Base-by-base conservation (phyloP, 2,888 invertebrate genomes). In the Lasioglossum pauxillum region DNA sequence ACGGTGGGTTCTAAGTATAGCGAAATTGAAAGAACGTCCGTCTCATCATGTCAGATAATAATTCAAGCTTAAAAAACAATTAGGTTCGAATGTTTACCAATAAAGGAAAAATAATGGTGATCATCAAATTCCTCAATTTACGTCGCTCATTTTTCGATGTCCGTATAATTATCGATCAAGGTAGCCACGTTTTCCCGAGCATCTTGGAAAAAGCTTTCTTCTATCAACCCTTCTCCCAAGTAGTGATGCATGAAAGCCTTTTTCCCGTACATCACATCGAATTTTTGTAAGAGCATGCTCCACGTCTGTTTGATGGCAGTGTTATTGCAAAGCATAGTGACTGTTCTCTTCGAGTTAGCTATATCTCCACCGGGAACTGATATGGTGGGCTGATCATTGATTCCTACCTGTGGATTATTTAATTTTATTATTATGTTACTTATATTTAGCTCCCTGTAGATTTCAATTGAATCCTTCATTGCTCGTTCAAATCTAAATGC, bases 231-330 rank as follows among this genome's bases (percentile, higher is more conserved):
- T 95, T 97, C 97, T 4, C 97, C 96, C 7, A 97, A 96, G 92
- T 97, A 99, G 96, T 98, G 98, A 95, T 98, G 98, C 23, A 99
- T 97, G 94, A 98, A 99, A 8, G 98, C 98, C 82, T 98, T 96
- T 94, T 98, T 98, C 82, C 97, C 96, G 92, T 97, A 98, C 97
- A 99, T 98, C 77, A 98, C 95, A 85, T 97, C 97, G 94, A 97
- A 98, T 95, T 99, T 98, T 91, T 96, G 96, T 92, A 97, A 96
- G 31, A 99, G 95, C 79, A 97, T 96, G 84, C 97, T 96, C 98
- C 98, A 99, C 7, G 98, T 97, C 44, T 96, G 96, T 78, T 97
- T 97, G 85, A 99, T 97, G 57, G 97, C 97, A 91, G 98, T 97
- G 79, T 96, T 98, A 94, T 98, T 99, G 81, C 98, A 97, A 78